Conservation (phyloP, 1,140 invertebrate genomes). For the Achroia grisella region DNA sequence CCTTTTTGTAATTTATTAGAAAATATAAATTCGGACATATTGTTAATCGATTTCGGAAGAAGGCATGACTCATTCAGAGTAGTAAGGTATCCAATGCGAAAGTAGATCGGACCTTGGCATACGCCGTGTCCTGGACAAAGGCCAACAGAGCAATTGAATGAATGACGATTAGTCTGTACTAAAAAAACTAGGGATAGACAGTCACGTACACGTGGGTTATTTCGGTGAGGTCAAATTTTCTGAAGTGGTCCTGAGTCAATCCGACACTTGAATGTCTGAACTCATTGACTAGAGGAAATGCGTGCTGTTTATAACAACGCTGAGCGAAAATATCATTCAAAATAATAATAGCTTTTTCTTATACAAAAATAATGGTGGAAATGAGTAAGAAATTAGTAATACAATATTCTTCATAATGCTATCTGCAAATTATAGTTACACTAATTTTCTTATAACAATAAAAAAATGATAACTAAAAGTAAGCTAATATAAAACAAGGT, state of each 20-base stretch:
- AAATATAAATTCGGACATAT: too few relatives aligned
- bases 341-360: too few relatives aligned
- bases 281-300: conserved; percentile 55
- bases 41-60: conserved; percentile 4
- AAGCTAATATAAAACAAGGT: background rate
- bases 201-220: conserved; percentile 52
- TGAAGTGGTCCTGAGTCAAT: conserved; percentile 58
- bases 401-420: too few relatives aligned
- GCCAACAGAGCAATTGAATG: conserved; percentile 62
- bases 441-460: too few relatives aligned
- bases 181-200: conserved; percentile 51
- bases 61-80: conserved; percentile 32
- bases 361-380: background rate
- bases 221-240: conserved; percentile 54
- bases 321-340: too few relatives aligned
- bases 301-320: conserved; percentile 12
- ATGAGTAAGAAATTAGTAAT: background rate
- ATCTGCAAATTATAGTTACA: too few relatives aligned
- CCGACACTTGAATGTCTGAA: conserved; percentile 39
- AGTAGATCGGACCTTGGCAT: conserved; percentile 38
- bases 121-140: conserved; percentile 48
- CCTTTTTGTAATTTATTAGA: too few relatives aligned
- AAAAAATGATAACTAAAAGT: too few relatives aligned
- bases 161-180: conserved; percentile 51
- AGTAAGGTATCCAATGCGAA: conserved; percentile 31